phyloP scores from a whole-genome alignment of 1,140 invertebrate species.

The Melanaphis sacchari region DNA sequence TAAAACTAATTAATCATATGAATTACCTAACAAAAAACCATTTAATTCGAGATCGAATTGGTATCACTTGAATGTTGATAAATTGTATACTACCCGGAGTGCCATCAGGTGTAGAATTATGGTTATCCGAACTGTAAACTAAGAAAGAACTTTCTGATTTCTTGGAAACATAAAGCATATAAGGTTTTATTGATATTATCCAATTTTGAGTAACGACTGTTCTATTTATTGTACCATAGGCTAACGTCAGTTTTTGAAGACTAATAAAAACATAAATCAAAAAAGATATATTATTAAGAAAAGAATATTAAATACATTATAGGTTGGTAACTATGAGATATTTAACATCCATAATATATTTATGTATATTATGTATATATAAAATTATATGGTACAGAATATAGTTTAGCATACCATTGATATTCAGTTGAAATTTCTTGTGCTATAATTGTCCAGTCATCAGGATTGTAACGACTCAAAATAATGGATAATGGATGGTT shows the following conservation, averaged over 20 bases:
- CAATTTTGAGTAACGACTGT: constrained; percentile 70
- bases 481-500: constrained; percentile 31
- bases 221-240: constrained; percentile 29
- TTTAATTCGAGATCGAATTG: constrained; percentile 67
- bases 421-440: neutral
- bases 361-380: neutral
- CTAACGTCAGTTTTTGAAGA: constrained; percentile 21
- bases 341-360: neutral
- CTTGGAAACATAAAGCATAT: constrained; percentile 76
- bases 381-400: neutral
- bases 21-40: constrained; percentile 69
- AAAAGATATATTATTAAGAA: neutral
- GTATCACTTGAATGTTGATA: constrained; percentile 81
- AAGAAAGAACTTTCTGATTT: constrained; percentile 80
- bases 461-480: neutral
- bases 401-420: neutral
- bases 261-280: neutral
- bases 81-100: constrained; percentile 74
- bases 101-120: constrained; percentile 70
- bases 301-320: neutral
- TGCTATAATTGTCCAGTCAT: constrained; percentile 27
- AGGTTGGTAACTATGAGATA: neutral
- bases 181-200: constrained; percentile 85
- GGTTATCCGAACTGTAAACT: constrained; percentile 77
- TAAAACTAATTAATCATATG: neutral